Evolutionary conservation across 2,797 vertebrate species (phyloP).

Genomic region (Lophotriccus pileatus): DNA sequence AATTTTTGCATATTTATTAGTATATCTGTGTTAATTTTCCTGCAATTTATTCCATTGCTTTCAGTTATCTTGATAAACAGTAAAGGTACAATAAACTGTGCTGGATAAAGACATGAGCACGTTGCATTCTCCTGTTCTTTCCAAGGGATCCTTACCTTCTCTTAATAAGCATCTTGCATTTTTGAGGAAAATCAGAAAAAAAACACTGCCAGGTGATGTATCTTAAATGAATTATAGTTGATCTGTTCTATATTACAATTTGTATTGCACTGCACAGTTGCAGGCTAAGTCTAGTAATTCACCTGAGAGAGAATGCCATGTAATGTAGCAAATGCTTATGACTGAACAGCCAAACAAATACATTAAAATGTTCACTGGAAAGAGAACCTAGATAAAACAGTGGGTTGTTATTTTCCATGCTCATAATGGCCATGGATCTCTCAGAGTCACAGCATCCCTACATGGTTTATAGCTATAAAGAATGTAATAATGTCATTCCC

Average conservation of each 20-base stretch:
- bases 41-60: not conserved
- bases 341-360: not conserved
- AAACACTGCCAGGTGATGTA: not conserved
- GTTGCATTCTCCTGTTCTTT: not conserved
- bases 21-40: not conserved
- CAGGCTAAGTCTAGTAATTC: not conserved
- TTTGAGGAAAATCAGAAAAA: not conserved
- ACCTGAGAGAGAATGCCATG: not conserved
- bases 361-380: not conserved
- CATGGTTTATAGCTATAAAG: not conserved
- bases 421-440: not conserved
- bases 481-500: not conserved
- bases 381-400: not conserved
- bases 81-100: not conserved
- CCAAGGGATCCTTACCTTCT: not conserved
- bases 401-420: not conserved
- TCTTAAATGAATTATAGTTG: not conserved
- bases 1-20: not conserved
- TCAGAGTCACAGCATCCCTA: not conserved
- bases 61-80: not conserved
- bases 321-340: not conserved
- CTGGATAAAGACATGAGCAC: not conserved
- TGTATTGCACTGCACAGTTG: not conserved
- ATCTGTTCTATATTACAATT: not conserved
- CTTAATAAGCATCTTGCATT: not conserved